phyloP scores from a whole-genome alignment of 1,140 invertebrate genomes.

The Drosophila persimilis region DNA sequence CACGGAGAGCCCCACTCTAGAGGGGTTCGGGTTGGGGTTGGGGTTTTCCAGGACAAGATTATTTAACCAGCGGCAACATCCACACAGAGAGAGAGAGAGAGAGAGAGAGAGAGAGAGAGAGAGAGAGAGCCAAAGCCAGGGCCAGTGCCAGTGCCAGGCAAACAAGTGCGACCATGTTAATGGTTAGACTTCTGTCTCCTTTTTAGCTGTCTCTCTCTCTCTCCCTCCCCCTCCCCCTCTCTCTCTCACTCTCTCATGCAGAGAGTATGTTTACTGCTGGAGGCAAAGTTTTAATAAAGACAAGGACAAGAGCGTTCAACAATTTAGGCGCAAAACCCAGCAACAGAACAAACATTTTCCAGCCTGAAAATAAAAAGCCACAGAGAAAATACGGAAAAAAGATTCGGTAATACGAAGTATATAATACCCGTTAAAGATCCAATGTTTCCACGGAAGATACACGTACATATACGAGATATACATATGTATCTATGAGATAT shows the following conservation, averaged over 20 bases:
- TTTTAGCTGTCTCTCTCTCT: not conserved
- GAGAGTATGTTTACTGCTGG: conserved; percentile 14
- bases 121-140: conserved; percentile 41
- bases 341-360: conserved; percentile 62
- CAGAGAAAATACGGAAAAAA: too few relatives aligned
- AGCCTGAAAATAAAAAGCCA: conserved; percentile 61
- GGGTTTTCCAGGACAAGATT: conserved; percentile 40
- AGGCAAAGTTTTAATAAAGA: conserved; percentile 75
- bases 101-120: conserved; percentile 1
- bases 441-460: too few relatives aligned
- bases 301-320: conserved; percentile 69
- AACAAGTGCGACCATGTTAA: conserved; percentile 59
- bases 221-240: not conserved
- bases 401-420: too few relatives aligned
- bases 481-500: too few relatives aligned
- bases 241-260: not conserved
- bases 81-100: conserved; percentile 10
- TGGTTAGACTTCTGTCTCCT: conserved; percentile 27
- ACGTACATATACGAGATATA: too few relatives aligned
- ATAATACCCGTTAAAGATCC: too few relatives aligned
- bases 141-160: conserved; percentile 44
- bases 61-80: conserved; percentile 53
- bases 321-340: conserved; percentile 65
- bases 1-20: conserved; percentile 21
- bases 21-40: conserved; percentile 1